Conservation (phyloP, 2,888 invertebrate genomes). For the Drosophila algonquin region DNA sequence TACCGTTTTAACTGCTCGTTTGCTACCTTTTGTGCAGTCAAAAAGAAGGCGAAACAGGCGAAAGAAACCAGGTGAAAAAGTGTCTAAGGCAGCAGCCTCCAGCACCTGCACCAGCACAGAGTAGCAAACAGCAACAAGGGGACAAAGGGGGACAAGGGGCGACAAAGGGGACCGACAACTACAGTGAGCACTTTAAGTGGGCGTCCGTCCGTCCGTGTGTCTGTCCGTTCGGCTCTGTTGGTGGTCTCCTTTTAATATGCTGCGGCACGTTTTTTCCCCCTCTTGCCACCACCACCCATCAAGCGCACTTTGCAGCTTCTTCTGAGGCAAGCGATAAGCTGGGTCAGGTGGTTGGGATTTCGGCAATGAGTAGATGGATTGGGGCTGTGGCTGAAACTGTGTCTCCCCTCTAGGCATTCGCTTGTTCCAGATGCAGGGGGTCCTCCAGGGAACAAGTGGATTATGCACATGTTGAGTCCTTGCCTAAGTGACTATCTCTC, state of each 20-base stretch:
- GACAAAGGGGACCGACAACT: neutral
- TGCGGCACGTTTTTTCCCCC: slow-evolving; percentile 69
- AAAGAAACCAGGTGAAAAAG: slow-evolving; percentile 61
- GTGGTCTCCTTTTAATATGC: slow-evolving; percentile 75
- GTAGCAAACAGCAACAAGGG: slow-evolving; percentile 31
- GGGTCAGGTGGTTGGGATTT: slow-evolving; percentile 45
- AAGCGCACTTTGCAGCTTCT: slow-evolving; percentile 74
- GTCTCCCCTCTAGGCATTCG: slow-evolving; percentile 29
- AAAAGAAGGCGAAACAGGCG: slow-evolving; percentile 19
- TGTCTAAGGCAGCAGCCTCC: slow-evolving; percentile 54
- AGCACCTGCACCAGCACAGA: slow-evolving; percentile 3
- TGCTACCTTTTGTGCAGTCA: slow-evolving; percentile 71
- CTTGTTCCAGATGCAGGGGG: slow-evolving; percentile 67
- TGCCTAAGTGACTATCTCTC: slow-evolving; percentile 26
- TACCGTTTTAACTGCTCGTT: slow-evolving; percentile 55
- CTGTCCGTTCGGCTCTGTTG: slow-evolving; percentile 42
- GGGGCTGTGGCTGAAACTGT: neutral
- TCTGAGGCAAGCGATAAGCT: slow-evolving; percentile 63
- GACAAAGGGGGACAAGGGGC: neutral
- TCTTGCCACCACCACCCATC: slow-evolving; percentile 8
- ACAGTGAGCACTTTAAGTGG: slow-evolving; percentile 62
- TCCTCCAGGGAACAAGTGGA: slow-evolving; percentile 29
- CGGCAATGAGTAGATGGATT: slow-evolving; percentile 29
- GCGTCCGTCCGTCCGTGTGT: slow-evolving; percentile 23
- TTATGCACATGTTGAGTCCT: slow-evolving; percentile 71